These are phyloP conservation scores for Cephus sareptanus DNA, from an alignment of 2,888 invertebrate genomes.

Conservation along the genomic window DNA sequence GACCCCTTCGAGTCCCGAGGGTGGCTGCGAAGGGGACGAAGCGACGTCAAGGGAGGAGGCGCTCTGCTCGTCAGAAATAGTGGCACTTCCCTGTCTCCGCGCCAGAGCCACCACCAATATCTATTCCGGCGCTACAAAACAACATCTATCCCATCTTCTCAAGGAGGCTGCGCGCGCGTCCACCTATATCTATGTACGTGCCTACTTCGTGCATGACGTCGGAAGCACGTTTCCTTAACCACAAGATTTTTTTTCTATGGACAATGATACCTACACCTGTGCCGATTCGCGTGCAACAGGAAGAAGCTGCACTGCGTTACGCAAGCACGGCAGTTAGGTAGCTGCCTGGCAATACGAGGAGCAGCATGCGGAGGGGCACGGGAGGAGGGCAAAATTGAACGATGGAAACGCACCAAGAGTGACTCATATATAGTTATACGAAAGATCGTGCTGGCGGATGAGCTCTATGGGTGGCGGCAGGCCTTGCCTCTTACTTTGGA, in stretches of 20 bases:
- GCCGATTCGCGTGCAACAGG: not conserved
- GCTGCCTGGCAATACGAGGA: not conserved
- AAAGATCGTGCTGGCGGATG: not conserved
- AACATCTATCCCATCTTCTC: conserved; percentile 60
- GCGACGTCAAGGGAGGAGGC: conserved; percentile 20
- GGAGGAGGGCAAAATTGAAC: not conserved
- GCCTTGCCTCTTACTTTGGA: conserved; percentile 6
- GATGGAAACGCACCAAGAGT: not conserved
- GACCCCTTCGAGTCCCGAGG: conserved; percentile 22
- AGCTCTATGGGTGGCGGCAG: conserved; percentile 8
- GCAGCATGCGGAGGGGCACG: not conserved
- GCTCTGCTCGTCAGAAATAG: conserved; percentile 65
- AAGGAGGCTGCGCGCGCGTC: conserved; percentile 21
- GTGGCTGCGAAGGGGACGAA: conserved; percentile 31
- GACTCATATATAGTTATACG: not conserved
- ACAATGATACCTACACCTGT: not conserved
- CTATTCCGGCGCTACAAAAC: conserved; percentile 67
- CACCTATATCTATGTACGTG: not conserved
- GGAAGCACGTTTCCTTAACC: not conserved
- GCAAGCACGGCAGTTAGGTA: not conserved
- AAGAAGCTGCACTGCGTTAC: not conserved
- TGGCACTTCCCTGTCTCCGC: conserved; percentile 64
- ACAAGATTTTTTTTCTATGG: not conserved
- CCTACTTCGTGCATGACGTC: not conserved
- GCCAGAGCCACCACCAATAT: conserved; percentile 69